These are phyloP conservation scores for Neoseiulus cucumeris DNA, from an alignment of 1,140 invertebrate species.

Conservation along the genomic window DNA sequence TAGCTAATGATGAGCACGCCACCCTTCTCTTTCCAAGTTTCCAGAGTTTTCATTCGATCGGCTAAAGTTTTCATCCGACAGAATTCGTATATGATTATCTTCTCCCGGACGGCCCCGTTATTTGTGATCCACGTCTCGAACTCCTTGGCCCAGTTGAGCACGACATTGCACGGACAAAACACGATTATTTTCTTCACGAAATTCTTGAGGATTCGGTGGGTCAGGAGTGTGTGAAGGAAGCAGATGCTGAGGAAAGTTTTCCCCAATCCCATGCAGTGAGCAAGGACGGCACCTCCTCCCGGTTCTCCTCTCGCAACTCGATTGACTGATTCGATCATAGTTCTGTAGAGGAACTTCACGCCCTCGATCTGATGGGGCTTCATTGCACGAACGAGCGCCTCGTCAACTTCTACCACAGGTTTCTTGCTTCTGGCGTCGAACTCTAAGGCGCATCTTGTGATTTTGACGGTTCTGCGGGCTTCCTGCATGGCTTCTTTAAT, in stretches of 20 bases:
- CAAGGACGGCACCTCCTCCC: constrained; percentile 46
- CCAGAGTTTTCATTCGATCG: constrained; percentile 43
- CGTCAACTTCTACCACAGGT: constrained; percentile 54
- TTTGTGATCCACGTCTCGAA: constrained; percentile 63
- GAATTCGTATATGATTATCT: constrained; percentile 41
- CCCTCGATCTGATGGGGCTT: constrained; percentile 78
- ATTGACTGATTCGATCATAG: constrained; percentile 69
- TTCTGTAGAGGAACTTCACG: constrained; percentile 92
- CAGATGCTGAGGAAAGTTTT: constrained; percentile 54
- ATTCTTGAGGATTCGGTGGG: constrained; percentile 34
- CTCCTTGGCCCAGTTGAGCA: constrained; percentile 87
- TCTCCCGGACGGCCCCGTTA: constrained; percentile 24
- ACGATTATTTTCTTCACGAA: constrained; percentile 56
- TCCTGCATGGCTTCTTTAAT: neutral
- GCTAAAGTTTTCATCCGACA: constrained; percentile 42
- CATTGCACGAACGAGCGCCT: constrained; percentile 53
- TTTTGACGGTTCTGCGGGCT: neutral
- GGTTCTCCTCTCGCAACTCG: constrained; percentile 34
- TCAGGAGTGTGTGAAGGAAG: constrained; percentile 65
- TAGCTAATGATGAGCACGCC: constrained; percentile 89
- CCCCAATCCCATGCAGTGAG: constrained; percentile 58
- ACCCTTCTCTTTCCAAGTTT: constrained; percentile 55
- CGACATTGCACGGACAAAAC: constrained; percentile 77
- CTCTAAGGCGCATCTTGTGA: constrained; percentile 40
- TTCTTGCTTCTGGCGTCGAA: constrained; percentile 61